Conservation (phyloP, 64 coral and sea anemone genomes). For the Montipora capricornis region DNA sequence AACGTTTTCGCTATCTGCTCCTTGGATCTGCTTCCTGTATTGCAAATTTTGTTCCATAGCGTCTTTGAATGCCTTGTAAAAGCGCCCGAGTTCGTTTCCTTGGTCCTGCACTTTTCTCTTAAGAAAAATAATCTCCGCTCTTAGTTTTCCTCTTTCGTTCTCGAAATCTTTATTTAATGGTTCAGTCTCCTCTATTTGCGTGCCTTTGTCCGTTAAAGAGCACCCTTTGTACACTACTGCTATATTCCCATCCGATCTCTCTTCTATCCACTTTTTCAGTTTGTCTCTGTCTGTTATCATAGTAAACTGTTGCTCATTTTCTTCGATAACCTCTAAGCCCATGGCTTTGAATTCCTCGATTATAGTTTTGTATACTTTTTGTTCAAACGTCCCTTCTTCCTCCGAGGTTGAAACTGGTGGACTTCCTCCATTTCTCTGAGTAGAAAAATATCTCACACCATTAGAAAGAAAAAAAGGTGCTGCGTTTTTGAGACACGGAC, state of each 20-base stretch:
- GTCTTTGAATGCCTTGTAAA: conserved; percentile 7
- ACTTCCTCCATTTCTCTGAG: neutral
- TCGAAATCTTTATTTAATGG: neutral
- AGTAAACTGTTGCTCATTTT: neutral
- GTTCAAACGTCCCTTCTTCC: conserved; percentile 4
- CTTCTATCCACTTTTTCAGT: conserved; percentile 57
- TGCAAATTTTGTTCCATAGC: conserved; percentile 34
- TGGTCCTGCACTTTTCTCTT: conserved; percentile 53
- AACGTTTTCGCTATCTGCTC: neutral
- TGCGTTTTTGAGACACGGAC: no score
- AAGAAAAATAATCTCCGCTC: conserved; percentile 16
- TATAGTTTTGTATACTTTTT: neutral
- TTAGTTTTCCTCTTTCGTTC: neutral
- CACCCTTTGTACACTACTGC: conserved; percentile 11
- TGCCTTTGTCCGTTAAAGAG: conserved; percentile 1
- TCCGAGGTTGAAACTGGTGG: neutral
- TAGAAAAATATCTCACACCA: neutral
- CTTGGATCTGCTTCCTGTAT: neutral
- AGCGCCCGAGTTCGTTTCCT: conserved; percentile 10
- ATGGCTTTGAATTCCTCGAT: conserved; percentile 3
- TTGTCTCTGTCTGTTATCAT: conserved; percentile 40
- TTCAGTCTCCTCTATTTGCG: neutral
- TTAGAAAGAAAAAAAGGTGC: neutral
- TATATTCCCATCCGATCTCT: conserved; percentile 60
- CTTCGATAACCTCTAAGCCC: conserved; percentile 29